Base-by-base conservation (phyloP, 1,140 invertebrate species). In the Pogonomyrmex barbatus region DNA sequence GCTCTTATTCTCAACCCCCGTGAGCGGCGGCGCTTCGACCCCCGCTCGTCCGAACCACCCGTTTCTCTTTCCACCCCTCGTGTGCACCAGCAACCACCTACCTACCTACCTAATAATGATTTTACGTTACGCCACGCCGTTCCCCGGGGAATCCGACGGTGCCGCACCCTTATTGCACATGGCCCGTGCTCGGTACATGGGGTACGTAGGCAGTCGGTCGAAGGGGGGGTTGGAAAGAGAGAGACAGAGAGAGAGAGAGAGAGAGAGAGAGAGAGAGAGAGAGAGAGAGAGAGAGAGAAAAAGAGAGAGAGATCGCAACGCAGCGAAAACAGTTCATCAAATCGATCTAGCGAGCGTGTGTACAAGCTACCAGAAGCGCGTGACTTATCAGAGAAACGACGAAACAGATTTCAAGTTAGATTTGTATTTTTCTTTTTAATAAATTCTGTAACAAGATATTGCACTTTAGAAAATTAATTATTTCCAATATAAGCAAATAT, bases 101-200 rank as follows among this genome's bases (percentile, higher is more conserved):
- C 90, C 93, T 92, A 94, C 90, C 91, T 91, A 91, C 91, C 94
- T 95, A 94, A 95, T 95, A 95, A 95, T 95, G 94, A 95, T 95
- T 95, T 95, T 94, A 95, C 94, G 94, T 94, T 94, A 93, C 94
- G 94, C 93, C 94, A 94, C 90, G 91, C 93, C 90, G 91, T 90
- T 94, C 94, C 93, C 94, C 89, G 89, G 94, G 94, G 94, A 94
- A 94, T 93, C 85, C 91, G 88, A 88, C 86, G 77, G 91, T 93
- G 94, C 94, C 94, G 93, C 94, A 92, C 94, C 94, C 94, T 95
- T 93, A 93, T 93, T 95, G 94, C 95, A 95, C 95, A 95, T 95
- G 94, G 94, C 94, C 94, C 93, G 89, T 87, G 89, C 78, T 90
- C 86, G 81, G 83, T 82, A 86, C 70, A 33, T 68, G 87, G 87